Evolutionary conservation across 2,797 vertebrate species (phyloP).

Genomic region (Pelodytes ibericus): DNA sequence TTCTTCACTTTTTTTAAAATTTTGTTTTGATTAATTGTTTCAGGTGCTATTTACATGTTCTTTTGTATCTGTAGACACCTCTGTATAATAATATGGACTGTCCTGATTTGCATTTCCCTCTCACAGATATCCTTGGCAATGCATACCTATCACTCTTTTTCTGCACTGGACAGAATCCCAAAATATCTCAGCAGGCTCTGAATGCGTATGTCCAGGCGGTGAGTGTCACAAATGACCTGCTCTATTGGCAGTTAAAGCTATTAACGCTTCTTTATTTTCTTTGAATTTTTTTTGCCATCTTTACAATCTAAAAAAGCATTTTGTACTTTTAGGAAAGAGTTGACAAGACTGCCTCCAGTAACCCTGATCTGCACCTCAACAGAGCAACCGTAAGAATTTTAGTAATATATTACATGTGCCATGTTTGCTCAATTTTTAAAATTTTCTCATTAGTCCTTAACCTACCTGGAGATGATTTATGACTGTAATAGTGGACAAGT

Average conservation of each 20-base stretch:
- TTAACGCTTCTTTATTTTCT: neutral
- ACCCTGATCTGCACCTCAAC: slow-evolving; percentile 90
- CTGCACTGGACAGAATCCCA: slow-evolving; percentile 85
- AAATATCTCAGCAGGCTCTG: slow-evolving; percentile 88
- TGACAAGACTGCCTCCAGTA: slow-evolving; percentile 80
- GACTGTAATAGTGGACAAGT: too few species aligned
- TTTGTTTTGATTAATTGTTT: too few species aligned
- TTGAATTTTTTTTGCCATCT: neutral
- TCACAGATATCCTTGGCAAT: slow-evolving; percentile 87
- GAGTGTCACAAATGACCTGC: slow-evolving; percentile 64
- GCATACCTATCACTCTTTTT: slow-evolving; percentile 91
- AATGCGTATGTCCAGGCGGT: slow-evolving; percentile 89
- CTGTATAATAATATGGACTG: neutral
- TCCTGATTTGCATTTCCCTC: slow-evolving; percentile 41
- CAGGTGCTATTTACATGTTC: too few species aligned
- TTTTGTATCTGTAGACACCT: too few species aligned
- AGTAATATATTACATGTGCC: neutral
- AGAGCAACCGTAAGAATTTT: slow-evolving; percentile 69
- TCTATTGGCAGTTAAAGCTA: too few species aligned
- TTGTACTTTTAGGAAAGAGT: slow-evolving; percentile 78
- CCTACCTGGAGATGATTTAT: too few species aligned
- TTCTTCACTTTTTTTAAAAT: too few species aligned
- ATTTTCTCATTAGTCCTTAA: too few species aligned
- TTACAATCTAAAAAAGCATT: neutral
- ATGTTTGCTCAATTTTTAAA: too few species aligned